Conservation (phyloP, 2,113 vertebrate species). For the Macquaria australasica region DNA sequence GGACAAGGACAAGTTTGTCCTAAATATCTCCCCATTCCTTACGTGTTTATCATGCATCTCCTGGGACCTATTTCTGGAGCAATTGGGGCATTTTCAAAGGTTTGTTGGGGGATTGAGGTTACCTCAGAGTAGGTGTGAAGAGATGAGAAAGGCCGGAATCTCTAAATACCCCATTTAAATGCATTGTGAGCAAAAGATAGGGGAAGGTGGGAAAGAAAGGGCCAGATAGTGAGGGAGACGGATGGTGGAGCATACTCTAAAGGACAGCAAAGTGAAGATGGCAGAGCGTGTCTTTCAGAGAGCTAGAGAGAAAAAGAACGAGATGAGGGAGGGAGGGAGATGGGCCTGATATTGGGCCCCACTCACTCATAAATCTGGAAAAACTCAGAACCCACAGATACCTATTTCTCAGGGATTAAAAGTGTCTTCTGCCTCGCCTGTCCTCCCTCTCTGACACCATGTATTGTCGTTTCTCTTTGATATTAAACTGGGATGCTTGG, state of each 20-base stretch:
- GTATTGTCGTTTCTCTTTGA: conserved; percentile 6
- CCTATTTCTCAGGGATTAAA: conserved; percentile 41
- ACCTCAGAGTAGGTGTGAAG: conserved; percentile 59
- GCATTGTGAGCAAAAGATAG: conserved; percentile 76
- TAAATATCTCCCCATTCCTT: conserved; percentile 29
- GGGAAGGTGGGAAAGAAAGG: conserved; percentile 52
- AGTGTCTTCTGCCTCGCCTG: conserved; percentile 1
- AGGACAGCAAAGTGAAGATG: conserved; percentile 72
- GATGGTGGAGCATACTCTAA: conserved; percentile 71
- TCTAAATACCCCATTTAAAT: conserved; percentile 81
- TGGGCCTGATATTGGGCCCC: conserved; percentile 57
- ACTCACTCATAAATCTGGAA: conserved; percentile 69
- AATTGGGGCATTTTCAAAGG: conserved; percentile 52
- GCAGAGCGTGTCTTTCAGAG: conserved; percentile 57
- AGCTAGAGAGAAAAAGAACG: conserved; percentile 27
- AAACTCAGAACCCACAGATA: conserved; percentile 34
- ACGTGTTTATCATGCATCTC: conserved; percentile 46
- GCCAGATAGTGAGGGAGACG: conserved; percentile 67
- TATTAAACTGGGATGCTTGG: not conserved
- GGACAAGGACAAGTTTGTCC: conserved; percentile 37
- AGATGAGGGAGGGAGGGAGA: conserved; percentile 19
- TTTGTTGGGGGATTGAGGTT: conserved; percentile 67
- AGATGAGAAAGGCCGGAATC: conserved; percentile 62
- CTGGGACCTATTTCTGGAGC: conserved; percentile 47
- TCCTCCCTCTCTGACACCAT: not conserved